A percentile compares a stretch with the other conserved stretches of the same genome.
Evolutionary conservation across 1,140 invertebrate species (phyloP).

Genomic region (Matsumurasca onukii): DNA sequence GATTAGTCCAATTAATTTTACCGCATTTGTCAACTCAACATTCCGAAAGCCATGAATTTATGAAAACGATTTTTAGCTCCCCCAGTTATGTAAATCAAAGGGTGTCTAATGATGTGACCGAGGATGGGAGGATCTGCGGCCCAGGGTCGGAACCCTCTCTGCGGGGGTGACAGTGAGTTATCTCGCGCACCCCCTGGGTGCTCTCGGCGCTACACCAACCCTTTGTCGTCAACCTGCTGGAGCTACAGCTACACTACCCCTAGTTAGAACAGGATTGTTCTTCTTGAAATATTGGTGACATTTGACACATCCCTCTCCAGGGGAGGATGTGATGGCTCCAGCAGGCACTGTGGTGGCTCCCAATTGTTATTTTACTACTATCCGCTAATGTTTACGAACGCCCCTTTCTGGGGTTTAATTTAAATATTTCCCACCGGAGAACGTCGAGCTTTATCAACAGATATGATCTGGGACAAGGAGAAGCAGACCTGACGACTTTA

Average conservation of each 20-base stretch:
- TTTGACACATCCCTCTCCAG: slow-evolving; percentile 9
- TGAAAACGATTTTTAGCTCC: background rate
- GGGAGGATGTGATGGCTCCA: background rate
- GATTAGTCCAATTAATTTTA: slow-evolving; percentile 27
- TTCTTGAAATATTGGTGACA: slow-evolving; percentile 23
- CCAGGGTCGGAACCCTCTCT: background rate
- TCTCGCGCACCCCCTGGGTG: background rate
- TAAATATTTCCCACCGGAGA: background rate
- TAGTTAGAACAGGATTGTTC: slow-evolving; percentile 16
- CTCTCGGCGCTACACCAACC: background rate
- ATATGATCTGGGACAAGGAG: too few relatives aligned
- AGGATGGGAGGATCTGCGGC: background rate
- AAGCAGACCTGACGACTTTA: too few relatives aligned
- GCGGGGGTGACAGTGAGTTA: slow-evolving; percentile 16
- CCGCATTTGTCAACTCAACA: slow-evolving; percentile 25
- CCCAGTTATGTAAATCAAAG: slow-evolving; percentile 25
- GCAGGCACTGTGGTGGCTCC: background rate
- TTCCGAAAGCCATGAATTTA: slow-evolving; percentile 24
- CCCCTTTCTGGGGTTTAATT: too few relatives aligned
- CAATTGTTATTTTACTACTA: too few relatives aligned
- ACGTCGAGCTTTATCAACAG: too few relatives aligned
- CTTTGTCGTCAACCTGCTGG: slow-evolving; percentile 20
- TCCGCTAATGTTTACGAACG: too few relatives aligned
- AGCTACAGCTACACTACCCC: background rate
- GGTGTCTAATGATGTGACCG: slow-evolving; percentile 22